Percentiles rank a stretch among this genome's conserved stretches.
Conservation (phyloP, 1,140 invertebrate species). For the Drosophila chauvacae region DNA sequence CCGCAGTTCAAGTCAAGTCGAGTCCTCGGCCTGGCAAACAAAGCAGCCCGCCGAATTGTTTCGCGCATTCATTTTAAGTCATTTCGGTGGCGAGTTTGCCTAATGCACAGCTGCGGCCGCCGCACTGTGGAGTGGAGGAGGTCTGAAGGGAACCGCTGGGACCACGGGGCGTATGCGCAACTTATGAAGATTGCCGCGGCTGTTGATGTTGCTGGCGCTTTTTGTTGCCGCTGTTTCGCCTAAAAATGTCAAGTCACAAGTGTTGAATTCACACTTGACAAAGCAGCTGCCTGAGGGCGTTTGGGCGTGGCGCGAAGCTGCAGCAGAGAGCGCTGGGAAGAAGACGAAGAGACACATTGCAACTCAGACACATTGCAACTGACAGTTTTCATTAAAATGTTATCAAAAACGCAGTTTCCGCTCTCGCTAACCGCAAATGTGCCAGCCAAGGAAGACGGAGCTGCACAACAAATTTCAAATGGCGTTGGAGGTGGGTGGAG, state of each 20-base stretch:
- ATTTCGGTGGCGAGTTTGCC: slow-evolving; percentile 55
- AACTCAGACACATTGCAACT: slow-evolving; percentile 61
- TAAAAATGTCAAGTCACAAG: slow-evolving; percentile 83
- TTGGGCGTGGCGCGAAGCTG: slow-evolving; percentile 47
- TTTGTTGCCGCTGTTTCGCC: slow-evolving; percentile 55
- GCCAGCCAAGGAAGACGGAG: slow-evolving; percentile 39
- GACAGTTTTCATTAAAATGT: slow-evolving; percentile 83
- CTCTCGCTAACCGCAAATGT: slow-evolving; percentile 53
- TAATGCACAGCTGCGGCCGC: slow-evolving; percentile 74
- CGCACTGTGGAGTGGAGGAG: slow-evolving; percentile 18
- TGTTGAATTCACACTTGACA: slow-evolving; percentile 83
- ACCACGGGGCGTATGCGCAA: slow-evolving; percentile 67
- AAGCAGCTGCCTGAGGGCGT: slow-evolving; percentile 57
- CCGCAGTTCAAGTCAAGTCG: slow-evolving; percentile 24
- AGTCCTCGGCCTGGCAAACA: slow-evolving; percentile 62
- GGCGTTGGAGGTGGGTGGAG: not conserved
- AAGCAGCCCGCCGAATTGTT: slow-evolving; percentile 66
- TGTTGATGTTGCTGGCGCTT: slow-evolving; percentile 40
- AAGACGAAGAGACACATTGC: slow-evolving; percentile 12
- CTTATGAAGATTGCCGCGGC: slow-evolving; percentile 73
- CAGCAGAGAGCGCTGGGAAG: slow-evolving; percentile 6
- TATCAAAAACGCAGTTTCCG: slow-evolving; percentile 76
- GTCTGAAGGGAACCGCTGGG: slow-evolving; percentile 3
- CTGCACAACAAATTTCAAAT: slow-evolving; percentile 40
- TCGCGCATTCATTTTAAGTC: slow-evolving; percentile 64